Evolutionary conservation across 2,113 vertebrate species (phyloP), one percentile per base, ranked within the genome.

Genomic region (Tretioscincus oriximinensis): DNA sequence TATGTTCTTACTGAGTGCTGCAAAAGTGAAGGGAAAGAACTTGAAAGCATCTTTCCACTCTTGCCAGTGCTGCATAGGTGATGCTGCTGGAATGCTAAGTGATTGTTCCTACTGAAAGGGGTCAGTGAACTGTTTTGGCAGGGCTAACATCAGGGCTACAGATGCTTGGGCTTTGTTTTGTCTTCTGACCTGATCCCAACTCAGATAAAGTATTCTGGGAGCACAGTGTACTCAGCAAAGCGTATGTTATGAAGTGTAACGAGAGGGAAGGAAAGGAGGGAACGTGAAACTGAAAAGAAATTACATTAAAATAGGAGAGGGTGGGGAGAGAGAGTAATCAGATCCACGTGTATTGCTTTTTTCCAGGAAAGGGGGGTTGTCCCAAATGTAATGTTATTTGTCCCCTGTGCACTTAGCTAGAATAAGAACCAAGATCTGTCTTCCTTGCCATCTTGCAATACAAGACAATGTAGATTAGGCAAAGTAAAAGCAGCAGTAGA

Each of bases 201-300:
- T 80, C 45, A 82, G 51, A 73, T 41, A 72, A 45, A 73, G 71
- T 71, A 76, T 11, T 73, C 68, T 73, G 82, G 65, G 74, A 81
- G 71, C 79, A 73, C 29, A 80, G 77, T 31, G 49, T 72, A 51
- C 14, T 71, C 29, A 29, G 84, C 45, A 73, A 61, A 29, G 71
- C 45, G 60, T 54, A 26, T 63, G 68, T 41, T 73, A 21, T n/a
- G 61, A 51, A 80, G 21, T 29, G 28, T 31, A 63, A 9, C 14
- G 70, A 16, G 72, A 22, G 35, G 79, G 49, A 6, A 29, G 79
- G 41, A 31, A 73, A 58, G n/a, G 24, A 73, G 60, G 26, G 28
- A 64, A n/a, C 8, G 1, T 64, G 68, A 69, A 24, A 28, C 22
- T 60, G 73, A 66, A 81, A 54, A 73, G 35, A 81, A 47, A 66